Conservation (phyloP, 2,888 invertebrate species). For the Scaeva pyrastri region DNA sequence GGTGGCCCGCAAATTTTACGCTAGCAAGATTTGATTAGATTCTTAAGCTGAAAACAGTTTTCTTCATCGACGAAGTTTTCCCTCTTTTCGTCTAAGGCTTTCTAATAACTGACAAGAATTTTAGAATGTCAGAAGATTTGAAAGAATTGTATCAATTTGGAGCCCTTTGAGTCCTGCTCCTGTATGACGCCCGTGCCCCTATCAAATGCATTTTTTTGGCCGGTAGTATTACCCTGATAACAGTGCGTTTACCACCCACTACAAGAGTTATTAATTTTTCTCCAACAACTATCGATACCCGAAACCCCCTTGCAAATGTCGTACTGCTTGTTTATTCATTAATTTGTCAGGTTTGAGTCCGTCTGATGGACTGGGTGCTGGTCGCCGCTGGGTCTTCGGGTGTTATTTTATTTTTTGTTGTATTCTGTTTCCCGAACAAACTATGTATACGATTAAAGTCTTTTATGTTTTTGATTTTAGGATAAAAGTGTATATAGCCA, state of each 20-base stretch:
- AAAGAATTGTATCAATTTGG: no score
- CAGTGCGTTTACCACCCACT: not conserved
- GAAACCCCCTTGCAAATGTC: constrained; percentile 35
- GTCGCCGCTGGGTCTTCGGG: no score
- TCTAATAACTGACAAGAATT: no score
- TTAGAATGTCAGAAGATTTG: no score
- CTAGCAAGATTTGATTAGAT: no score
- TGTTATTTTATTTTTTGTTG: constrained; percentile 18
- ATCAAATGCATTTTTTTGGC: not conserved
- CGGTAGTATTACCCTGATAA: not conserved
- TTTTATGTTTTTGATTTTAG: constrained; percentile 70
- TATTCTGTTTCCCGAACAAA: constrained; percentile 6
- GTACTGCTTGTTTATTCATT: constrained; percentile 69
- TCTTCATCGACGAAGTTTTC: no score
- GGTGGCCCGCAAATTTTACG: no score
- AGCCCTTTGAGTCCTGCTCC: not conserved
- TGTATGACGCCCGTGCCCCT: not conserved
- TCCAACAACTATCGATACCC: constrained; percentile 20
- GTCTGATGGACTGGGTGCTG: not conserved
- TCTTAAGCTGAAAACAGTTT: no score
- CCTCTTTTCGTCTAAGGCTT: no score
- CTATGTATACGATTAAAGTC: constrained; percentile 58
- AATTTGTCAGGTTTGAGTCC: constrained; percentile 48
- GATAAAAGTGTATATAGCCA: constrained; percentile 46
- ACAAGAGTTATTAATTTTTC: constrained; percentile 67